phyloP scores from a whole-genome alignment of 1,140 invertebrate species.

The Campoletis sonorensis region DNA sequence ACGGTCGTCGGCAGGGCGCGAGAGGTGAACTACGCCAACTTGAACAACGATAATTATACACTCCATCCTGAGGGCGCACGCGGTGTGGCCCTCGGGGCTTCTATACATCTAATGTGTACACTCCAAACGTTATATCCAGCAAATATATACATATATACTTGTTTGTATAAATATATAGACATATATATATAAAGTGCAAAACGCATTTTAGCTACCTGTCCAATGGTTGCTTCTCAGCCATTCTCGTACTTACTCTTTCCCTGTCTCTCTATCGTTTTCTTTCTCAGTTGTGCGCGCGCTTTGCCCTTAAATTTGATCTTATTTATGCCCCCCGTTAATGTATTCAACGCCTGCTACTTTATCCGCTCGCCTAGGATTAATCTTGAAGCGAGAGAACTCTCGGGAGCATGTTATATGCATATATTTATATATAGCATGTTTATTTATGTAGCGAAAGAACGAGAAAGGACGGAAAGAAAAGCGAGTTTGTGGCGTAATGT shows the following conservation, averaged over 20 bases:
- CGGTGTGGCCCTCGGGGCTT: slow-evolving; percentile 38
- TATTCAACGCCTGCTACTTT: slow-evolving; percentile 67
- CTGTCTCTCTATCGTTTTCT: slow-evolving; percentile 55
- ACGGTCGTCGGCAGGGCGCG: slow-evolving; percentile 49
- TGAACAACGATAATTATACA: slow-evolving; percentile 76
- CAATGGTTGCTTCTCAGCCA: slow-evolving; percentile 42
- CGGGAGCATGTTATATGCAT: slow-evolving; percentile 34
- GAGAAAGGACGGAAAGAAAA: slow-evolving; percentile 52
- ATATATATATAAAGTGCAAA: slow-evolving; percentile 14
- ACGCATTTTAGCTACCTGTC: slow-evolving; percentile 53
- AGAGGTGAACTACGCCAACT: slow-evolving; percentile 70
- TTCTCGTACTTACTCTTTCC: slow-evolving; percentile 25
- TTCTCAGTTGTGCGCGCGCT: neutral
- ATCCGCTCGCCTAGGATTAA: slow-evolving; percentile 56
- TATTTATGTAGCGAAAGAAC: slow-evolving; percentile 26
- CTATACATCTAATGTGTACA: slow-evolving; percentile 50
- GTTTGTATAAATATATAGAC: neutral
- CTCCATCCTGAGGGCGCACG: slow-evolving; percentile 64
- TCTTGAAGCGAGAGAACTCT: slow-evolving; percentile 54
- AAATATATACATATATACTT: slow-evolving; percentile 32
- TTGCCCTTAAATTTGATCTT: slow-evolving; percentile 75
- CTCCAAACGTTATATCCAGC: neutral
- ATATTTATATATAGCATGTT: neutral
- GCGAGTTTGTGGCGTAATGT: slow-evolving; percentile 29
- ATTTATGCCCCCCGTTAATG: slow-evolving; percentile 73